These are phyloP conservation scores for Sinopyrophorus schimmeli DNA, from an alignment of 2,888 invertebrate genomes.

Conservation along the genomic window DNA sequence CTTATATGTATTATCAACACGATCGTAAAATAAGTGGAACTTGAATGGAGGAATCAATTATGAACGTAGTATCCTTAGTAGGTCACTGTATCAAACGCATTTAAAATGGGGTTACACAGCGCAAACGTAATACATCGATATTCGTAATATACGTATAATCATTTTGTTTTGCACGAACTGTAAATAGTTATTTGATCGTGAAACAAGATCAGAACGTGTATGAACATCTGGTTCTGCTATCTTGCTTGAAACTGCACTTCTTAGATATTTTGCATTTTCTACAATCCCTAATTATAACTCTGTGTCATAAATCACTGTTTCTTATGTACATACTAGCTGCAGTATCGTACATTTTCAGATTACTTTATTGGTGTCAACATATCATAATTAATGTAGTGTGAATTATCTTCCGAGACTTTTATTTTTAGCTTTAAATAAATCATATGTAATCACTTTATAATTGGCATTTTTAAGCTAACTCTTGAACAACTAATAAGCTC, in stretches of 20 bases:
- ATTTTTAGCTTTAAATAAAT: slow-evolving; percentile 24
- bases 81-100: slow-evolving; percentile 26
- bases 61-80: slow-evolving; percentile 7
- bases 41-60: slow-evolving; percentile 9
- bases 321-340: slow-evolving; percentile 14
- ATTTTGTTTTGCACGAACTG: too few relatives aligned
- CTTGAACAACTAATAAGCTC: slow-evolving; percentile 14
- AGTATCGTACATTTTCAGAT: slow-evolving; percentile 13
- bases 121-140: too few relatives aligned
- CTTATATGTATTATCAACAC: too few relatives aligned
- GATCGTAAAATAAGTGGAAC: too few relatives aligned
- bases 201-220: too few relatives aligned
- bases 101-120: slow-evolving; percentile 11
- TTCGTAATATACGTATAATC: too few relatives aligned
- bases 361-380: slow-evolving; percentile 19
- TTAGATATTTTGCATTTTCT: slow-evolving; percentile 21
- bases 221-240: slow-evolving; percentile 15
- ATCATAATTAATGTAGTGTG: slow-evolving; percentile 26
- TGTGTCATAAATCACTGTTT: slow-evolving; percentile 15
- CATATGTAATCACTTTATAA: slow-evolving; percentile 32
- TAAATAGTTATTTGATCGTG: slow-evolving; percentile 4
- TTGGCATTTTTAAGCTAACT: slow-evolving; percentile 25
- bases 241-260: slow-evolving; percentile 11
- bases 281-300: slow-evolving; percentile 17
- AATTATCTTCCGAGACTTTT: slow-evolving; percentile 21